These are phyloP conservation scores for Echinops telfairi DNA, from an alignment of 2,113 vertebrate species.

Conservation along the genomic window DNA sequence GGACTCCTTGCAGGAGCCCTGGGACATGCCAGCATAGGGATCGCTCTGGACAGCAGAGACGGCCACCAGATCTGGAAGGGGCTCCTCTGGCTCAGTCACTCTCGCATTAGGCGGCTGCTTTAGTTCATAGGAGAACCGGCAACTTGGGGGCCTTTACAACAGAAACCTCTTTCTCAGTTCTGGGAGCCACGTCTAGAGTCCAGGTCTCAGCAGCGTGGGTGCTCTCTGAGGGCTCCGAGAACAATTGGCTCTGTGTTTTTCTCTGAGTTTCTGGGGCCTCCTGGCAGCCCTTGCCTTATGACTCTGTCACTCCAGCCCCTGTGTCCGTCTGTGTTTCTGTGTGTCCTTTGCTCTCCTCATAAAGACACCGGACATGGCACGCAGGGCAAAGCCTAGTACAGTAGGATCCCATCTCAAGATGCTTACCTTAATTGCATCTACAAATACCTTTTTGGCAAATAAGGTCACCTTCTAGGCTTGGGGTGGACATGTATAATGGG, in stretches of 20 bases:
- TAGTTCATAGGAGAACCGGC: no score
- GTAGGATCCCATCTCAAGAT: background rate
- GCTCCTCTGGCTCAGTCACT: no score
- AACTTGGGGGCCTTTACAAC: background rate
- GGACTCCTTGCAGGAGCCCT: background rate
- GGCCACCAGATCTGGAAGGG: no score
- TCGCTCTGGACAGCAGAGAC: no score
- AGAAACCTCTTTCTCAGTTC: background rate
- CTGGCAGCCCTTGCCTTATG: background rate
- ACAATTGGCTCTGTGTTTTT: background rate
- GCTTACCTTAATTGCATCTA: background rate
- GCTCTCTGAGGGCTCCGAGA: background rate
- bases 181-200: no score
- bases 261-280: background rate
- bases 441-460: background rate
- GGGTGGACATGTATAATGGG: background rate
- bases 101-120: no score
- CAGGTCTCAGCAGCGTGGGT: background rate
- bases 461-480: background rate
- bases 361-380: background rate
- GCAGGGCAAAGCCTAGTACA: background rate
- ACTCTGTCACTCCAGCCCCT: no score
- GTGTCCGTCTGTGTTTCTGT: background rate
- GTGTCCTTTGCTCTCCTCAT: background rate
- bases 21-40: no score